Evolutionary conservation across 2,888 invertebrate genomes (phyloP).

Genomic region (Cabera pusaria): DNA sequence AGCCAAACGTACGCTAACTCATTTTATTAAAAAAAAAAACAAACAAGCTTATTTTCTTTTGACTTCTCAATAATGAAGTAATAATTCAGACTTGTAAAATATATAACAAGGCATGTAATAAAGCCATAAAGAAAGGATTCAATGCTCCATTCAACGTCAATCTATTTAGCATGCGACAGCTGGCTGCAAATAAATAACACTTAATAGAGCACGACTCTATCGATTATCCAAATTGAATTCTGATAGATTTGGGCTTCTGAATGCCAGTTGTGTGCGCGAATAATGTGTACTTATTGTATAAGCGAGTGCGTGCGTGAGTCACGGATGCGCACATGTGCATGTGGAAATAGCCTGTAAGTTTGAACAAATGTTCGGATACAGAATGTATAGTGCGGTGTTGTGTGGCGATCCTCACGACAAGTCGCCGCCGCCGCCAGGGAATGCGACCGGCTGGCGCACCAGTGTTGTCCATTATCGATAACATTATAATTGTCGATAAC

Average conservation of each 20-base stretch:
- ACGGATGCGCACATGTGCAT: constrained; percentile 73
- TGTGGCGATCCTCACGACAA: constrained; percentile 65
- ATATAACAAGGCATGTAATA: neutral
- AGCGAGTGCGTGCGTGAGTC: constrained; percentile 74
- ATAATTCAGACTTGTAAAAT: neutral
- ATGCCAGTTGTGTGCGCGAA: constrained; percentile 51
- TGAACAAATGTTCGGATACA: constrained; percentile 70
- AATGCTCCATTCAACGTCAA: constrained; percentile 2
- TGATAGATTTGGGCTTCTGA: constrained; percentile 46
- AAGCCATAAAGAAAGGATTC: constrained; percentile 6
- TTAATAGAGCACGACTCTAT: constrained; percentile 46
- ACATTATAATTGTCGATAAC: constrained; percentile 25
- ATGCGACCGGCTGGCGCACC: constrained; percentile 78
- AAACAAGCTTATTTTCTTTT: too few relatives aligned
- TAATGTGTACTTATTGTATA: constrained; percentile 57
- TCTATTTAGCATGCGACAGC: constrained; percentile 43
- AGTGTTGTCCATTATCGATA: constrained; percentile 55
- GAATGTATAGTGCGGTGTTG: constrained; percentile 48
- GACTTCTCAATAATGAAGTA: too few relatives aligned
- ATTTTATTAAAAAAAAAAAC: too few relatives aligned
- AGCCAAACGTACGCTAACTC: too few relatives aligned
- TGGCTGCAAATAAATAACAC: constrained; percentile 40
- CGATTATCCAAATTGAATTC: constrained; percentile 61
- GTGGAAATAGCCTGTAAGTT: constrained; percentile 74
- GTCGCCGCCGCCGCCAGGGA: constrained; percentile 66